phyloP scores from a whole-genome alignment of 1,140 invertebrate genomes.

The Drusus annulatus region DNA sequence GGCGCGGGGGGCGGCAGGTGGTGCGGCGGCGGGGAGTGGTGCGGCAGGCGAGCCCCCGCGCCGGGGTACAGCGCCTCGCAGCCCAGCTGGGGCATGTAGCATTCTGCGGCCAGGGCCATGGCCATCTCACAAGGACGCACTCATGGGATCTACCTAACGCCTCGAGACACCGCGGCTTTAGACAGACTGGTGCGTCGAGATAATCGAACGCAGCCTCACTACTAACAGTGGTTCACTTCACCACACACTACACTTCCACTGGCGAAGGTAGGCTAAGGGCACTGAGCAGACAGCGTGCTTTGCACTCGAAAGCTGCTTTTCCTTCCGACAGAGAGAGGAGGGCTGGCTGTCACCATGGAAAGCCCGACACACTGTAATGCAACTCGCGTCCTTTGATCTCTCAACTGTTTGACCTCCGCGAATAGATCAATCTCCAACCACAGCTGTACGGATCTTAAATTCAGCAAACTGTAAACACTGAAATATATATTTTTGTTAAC shows the following conservation, averaged over 20 bases:
- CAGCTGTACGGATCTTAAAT: not conserved
- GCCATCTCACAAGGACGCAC: conserved; percentile 45
- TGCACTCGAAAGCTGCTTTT: no score
- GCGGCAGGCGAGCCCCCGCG: conserved; percentile 29
- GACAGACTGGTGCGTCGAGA: not conserved
- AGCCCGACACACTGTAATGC: conserved; percentile 1
- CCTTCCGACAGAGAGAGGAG: not conserved
- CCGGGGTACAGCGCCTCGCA: conserved; percentile 38
- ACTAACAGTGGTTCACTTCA: not conserved
- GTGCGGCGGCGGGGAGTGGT: conserved; percentile 8
- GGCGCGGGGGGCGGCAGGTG: conserved; percentile 62
- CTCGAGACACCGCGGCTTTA: not conserved
- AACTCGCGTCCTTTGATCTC: conserved; percentile 24
- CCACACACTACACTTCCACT: not conserved
- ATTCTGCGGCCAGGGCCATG: conserved; percentile 54
- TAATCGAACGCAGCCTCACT: not conserved
- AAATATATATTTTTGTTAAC: conserved; percentile 5
- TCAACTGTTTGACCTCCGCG: not conserved
- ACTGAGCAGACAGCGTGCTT: not conserved
- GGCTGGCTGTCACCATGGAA: conserved; percentile 1
- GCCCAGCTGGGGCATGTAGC: conserved; percentile 43
- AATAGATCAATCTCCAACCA: not conserved
- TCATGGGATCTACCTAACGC: not conserved
- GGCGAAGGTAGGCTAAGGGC: not conserved
- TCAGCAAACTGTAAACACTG: not conserved